A percentile compares a stretch with the other conserved stretches of the same genome.
Conservation (phyloP, 2,797 vertebrate genomes). For the Poecile montanus region DNA sequence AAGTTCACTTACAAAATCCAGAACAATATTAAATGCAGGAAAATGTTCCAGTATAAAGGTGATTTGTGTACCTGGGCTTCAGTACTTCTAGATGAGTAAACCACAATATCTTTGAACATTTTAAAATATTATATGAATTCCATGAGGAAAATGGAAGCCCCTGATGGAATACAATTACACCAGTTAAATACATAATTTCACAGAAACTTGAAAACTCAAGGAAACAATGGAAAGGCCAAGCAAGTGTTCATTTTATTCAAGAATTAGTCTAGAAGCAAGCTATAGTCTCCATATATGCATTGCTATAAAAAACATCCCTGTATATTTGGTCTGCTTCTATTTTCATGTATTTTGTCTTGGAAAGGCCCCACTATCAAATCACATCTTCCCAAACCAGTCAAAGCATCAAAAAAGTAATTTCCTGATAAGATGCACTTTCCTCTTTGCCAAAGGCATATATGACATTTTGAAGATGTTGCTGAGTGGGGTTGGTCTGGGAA, state of each 20-base stretch:
- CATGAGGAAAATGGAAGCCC: background rate
- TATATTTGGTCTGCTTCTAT: background rate
- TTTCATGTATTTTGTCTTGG: background rate
- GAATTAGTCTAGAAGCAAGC: background rate
- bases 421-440: background rate
- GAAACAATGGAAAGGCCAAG: background rate
- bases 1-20: background rate
- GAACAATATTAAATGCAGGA: background rate
- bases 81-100: background rate
- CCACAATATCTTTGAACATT: background rate
- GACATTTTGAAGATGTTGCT: background rate
- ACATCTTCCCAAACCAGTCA: background rate
- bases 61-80: background rate
- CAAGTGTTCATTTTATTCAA: background rate
- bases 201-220: background rate
- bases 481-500: background rate
- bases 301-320: background rate
- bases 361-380: background rate
- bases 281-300: background rate
- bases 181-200: background rate
- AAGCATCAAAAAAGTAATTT: background rate
- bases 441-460: background rate
- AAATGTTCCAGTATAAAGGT: background rate
- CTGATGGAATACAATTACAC: background rate
- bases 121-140: background rate